A percentile compares a stretch with the other conserved stretches of the same genome.
These are phyloP conservation scores for Neosilurus hyrtlii DNA, from an alignment of 2,797 vertebrate genomes.

Conservation along the genomic window DNA sequence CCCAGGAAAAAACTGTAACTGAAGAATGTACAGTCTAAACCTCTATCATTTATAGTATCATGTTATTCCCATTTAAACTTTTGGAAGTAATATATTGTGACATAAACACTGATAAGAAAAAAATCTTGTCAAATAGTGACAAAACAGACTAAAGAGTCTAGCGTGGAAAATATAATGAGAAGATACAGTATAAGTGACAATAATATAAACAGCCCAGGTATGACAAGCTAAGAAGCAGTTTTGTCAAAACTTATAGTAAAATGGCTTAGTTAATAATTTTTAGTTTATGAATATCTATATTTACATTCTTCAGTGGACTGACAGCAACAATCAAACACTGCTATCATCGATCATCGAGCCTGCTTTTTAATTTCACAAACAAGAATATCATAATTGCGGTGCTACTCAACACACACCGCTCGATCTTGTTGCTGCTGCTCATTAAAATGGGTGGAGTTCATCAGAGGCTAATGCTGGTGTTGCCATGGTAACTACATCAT, in stretches of 20 bases:
- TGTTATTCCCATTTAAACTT: not conserved
- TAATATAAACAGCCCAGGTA: not conserved
- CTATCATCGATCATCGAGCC: not conserved
- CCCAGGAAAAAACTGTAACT: too few species aligned
- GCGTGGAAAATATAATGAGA: not conserved
- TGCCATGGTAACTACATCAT: conserved; percentile 25
- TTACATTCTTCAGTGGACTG: not conserved
- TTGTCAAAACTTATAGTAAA: not conserved
- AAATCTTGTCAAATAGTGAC: not conserved
- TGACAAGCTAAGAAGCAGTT: not conserved
- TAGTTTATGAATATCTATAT: not conserved
- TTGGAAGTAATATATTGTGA: not conserved
- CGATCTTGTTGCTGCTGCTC: not conserved
- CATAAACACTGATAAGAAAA: not conserved
- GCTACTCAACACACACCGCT: not conserved
- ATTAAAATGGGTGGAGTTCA: conserved; percentile 11
- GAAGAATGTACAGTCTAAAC: not conserved
- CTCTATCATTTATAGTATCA: not conserved
- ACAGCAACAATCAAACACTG: not conserved
- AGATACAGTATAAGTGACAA: not conserved
- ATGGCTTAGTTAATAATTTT: not conserved
- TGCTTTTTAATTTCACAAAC: not conserved
- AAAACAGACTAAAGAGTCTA: not conserved
- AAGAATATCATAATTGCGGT: not conserved
- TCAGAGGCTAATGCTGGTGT: not conserved